phyloP scores from a whole-genome alignment of 2,888 invertebrate genomes.

The Scaptomyza cyrtandrae region DNA sequence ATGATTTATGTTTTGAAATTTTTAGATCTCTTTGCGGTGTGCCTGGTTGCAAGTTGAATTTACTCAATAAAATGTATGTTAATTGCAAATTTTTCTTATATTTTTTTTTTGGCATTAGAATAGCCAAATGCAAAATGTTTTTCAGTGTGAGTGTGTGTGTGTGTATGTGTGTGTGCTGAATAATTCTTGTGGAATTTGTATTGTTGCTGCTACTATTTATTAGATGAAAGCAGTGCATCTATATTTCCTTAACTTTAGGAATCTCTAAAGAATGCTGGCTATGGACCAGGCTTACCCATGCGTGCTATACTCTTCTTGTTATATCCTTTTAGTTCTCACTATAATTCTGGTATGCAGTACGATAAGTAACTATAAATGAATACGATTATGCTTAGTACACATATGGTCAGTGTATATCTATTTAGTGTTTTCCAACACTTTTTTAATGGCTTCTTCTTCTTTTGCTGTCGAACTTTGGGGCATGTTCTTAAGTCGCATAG shows the following conservation, averaged over 20 bases:
- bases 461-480: slow-evolving; percentile 9
- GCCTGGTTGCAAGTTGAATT: slow-evolving; percentile 57
- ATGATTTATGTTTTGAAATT: slow-evolving; percentile 54
- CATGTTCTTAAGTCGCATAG: slow-evolving; percentile 16
- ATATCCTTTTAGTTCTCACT: slow-evolving; percentile 23
- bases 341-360: slow-evolving; percentile 45
- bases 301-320: neutral
- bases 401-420: slow-evolving; percentile 1
- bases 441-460: slow-evolving; percentile 4
- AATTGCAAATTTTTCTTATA: slow-evolving; percentile 48
- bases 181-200: slow-evolving; percentile 5
- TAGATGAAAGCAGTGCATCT: slow-evolving; percentile 54
- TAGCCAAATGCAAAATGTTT: slow-evolving; percentile 47
- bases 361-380: slow-evolving; percentile 58
- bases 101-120: slow-evolving; percentile 32
- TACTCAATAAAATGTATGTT: slow-evolving; percentile 27
- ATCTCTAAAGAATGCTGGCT: slow-evolving; percentile 34
- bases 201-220: slow-evolving; percentile 19
- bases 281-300: neutral
- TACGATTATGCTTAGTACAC: slow-evolving; percentile 29
- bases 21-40: slow-evolving; percentile 67
- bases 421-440: slow-evolving; percentile 45
- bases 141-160: slow-evolving; percentile 1
- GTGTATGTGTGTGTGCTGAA: slow-evolving; percentile 18
- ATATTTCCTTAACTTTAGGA: slow-evolving; percentile 16